These are phyloP conservation scores for Leguminivora glycinivorella DNA, from an alignment of 1,140 invertebrate genomes.

Conservation along the genomic window DNA sequence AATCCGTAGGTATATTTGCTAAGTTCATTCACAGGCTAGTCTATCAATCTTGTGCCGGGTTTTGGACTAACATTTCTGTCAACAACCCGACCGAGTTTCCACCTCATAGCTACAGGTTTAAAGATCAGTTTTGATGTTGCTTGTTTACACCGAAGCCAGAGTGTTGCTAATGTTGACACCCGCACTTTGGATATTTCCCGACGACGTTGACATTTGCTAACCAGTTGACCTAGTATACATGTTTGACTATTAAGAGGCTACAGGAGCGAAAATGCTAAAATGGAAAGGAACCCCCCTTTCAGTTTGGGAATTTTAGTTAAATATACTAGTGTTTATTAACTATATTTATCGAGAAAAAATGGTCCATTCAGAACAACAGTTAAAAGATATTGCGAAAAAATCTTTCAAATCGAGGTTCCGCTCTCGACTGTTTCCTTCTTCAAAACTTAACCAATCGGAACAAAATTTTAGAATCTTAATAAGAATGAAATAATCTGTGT, in stretches of 20 bases:
- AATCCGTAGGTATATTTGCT: slow-evolving; percentile 45
- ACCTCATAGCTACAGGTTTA: slow-evolving; percentile 34
- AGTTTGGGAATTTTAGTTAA: too few relatives aligned
- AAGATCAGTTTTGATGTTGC: slow-evolving; percentile 21
- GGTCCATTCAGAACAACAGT: too few relatives aligned
- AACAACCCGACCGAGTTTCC: slow-evolving; percentile 30
- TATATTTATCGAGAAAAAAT: too few relatives aligned
- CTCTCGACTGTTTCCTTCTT: too few relatives aligned
- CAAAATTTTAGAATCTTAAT: too few relatives aligned
- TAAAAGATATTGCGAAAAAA: too few relatives aligned
- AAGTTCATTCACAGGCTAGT: slow-evolving; percentile 62
- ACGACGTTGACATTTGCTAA: slow-evolving; percentile 54
- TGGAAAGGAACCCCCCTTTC: too few relatives aligned
- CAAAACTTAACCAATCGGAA: too few relatives aligned
- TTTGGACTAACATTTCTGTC: slow-evolving; percentile 41
- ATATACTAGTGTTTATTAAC: too few relatives aligned
- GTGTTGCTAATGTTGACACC: slow-evolving; percentile 19
- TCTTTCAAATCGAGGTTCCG: too few relatives aligned
- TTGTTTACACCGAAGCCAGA: slow-evolving; percentile 28
- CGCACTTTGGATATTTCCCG: slow-evolving; percentile 44
- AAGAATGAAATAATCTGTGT: too few relatives aligned
- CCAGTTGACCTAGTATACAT: slow-evolving; percentile 42
- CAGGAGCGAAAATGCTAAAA: too few relatives aligned
- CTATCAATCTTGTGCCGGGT: slow-evolving; percentile 61
- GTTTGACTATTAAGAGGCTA: not conserved